Conservation (phyloP, 2,113 vertebrate genomes). For the Archilochus colubris region DNA sequence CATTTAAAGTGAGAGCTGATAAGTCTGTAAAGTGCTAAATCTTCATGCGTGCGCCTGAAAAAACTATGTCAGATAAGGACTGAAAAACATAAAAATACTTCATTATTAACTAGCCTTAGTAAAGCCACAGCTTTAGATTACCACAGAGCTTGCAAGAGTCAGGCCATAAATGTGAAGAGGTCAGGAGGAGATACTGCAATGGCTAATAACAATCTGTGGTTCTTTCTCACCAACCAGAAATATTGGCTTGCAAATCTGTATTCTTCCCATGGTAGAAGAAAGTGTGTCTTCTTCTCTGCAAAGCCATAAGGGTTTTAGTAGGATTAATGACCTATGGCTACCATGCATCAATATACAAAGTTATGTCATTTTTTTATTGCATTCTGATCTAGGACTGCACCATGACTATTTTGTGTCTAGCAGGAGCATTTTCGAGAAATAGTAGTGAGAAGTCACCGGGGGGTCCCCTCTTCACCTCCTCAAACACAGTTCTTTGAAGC, state of each 20-base stretch:
- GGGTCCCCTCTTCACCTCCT: not conserved
- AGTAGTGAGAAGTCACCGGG: not conserved
- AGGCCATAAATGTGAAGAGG: not conserved
- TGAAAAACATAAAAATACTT: not conserved
- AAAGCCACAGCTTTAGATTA: not conserved
- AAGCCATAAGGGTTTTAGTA: not conserved
- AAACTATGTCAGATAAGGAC: not conserved
- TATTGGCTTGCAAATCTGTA: not conserved
- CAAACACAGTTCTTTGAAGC: slow-evolving; percentile 1
- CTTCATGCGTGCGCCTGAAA: not conserved
- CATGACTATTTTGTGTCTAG: not conserved
- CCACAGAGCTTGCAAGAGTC: not conserved
- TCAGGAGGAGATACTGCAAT: not conserved
- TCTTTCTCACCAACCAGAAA: not conserved
- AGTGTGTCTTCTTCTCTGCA: not conserved
- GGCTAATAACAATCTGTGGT: not conserved
- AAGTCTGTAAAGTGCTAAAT: not conserved
- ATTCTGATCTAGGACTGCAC: not conserved
- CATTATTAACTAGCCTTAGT: not conserved
- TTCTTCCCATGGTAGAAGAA: not conserved
- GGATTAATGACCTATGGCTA: not conserved
- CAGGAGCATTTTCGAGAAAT: not conserved
- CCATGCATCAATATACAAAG: not conserved
- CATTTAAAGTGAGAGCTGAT: slow-evolving; percentile 20
- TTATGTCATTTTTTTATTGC: not conserved